phyloP scores from a whole-genome alignment of 2,888 invertebrate genomes.

The Scaptomyza caliginosa region DNA sequence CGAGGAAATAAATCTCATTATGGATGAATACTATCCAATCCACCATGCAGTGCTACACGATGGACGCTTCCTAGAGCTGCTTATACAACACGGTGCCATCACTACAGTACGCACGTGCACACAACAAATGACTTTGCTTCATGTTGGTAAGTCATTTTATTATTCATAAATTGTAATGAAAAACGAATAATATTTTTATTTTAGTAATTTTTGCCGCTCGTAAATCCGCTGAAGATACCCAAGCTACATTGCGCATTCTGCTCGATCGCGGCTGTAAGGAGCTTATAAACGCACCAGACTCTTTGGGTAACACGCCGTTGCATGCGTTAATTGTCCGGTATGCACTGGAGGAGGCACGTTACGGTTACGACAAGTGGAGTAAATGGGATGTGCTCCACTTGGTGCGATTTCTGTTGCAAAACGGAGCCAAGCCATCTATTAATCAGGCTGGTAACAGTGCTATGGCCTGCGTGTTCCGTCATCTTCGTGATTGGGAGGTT shows the following conservation, averaged over 20 bases:
- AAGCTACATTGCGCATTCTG: conserved; percentile 88
- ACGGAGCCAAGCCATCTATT: conserved; percentile 88
- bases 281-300: conserved; percentile 89
- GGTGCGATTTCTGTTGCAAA: conserved; percentile 87
- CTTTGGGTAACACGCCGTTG: conserved; percentile 89
- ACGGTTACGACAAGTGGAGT: conserved; percentile 89
- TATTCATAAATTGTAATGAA: not conserved
- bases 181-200: not conserved
- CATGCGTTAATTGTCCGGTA: conserved; percentile 88
- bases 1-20: conserved; percentile 89
- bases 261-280: conserved; percentile 90
- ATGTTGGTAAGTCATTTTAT: conserved; percentile 85
- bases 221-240: conserved; percentile 89
- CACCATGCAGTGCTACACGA: conserved; percentile 90
- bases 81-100: conserved; percentile 88
- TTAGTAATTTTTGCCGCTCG: conserved; percentile 88
- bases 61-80: conserved; percentile 87
- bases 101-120: conserved; percentile 89
- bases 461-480: conserved; percentile 88
- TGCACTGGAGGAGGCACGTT: conserved; percentile 88
- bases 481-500: conserved; percentile 89
- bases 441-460: conserved; percentile 89
- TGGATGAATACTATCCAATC: conserved; percentile 91
- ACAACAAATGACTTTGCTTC: conserved; percentile 89
- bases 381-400: conserved; percentile 90